Evolutionary conservation across 64 coral and sea anemone species (phyloP), one percentile per base, ranked within the genome.

Genomic region (Trachythela sp.): DNA sequence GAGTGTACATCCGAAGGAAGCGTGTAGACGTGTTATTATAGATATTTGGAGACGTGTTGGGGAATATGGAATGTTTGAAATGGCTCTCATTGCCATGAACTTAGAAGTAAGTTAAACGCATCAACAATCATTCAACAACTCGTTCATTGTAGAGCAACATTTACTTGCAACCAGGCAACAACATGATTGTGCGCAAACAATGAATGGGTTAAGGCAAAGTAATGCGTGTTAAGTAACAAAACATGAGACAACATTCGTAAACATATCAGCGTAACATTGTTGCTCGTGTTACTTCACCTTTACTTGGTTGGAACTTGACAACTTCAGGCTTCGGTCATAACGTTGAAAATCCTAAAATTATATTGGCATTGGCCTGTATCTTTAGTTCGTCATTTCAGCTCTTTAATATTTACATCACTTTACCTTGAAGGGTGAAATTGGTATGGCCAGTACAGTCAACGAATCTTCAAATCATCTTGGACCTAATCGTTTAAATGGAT

Each of bases 1-100:
- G 75, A 29, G 75, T 15, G 13, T 80, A 38, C 31, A 35, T 35
- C 75, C 75, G 0, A 80, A 80, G 34, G 75, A 80, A 30, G 75
- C 75, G 20, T 37, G 75, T 39, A 30, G 20, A 80, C 30, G 75
- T 80, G 75, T 80, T 18, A 80, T 80, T 37, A 80, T 29, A 13
- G 75, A 80, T 39, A 80, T 80, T 37, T 80, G 75, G 75, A 80
- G 37, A 39, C 31, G 33, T 15, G 75, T 80, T 80, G 75, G 75
- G 6, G 15, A 80, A 80, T 4, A 80, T 9, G 20, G 20, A 37
- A 80, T 80, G 75, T 80, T 80, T 80, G 26, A 30, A 35, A 80
- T 80, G 20, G 75, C 75, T 37, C 3, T 80, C 9, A 80, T 80
- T 39, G 75, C 75, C 35, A 39, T 80, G 31, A 80, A 80, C 30